Evolutionary conservation across 2,888 invertebrate species (phyloP), one percentile per base, ranked within the genome.

Genomic region (Pinctada fucata): DNA sequence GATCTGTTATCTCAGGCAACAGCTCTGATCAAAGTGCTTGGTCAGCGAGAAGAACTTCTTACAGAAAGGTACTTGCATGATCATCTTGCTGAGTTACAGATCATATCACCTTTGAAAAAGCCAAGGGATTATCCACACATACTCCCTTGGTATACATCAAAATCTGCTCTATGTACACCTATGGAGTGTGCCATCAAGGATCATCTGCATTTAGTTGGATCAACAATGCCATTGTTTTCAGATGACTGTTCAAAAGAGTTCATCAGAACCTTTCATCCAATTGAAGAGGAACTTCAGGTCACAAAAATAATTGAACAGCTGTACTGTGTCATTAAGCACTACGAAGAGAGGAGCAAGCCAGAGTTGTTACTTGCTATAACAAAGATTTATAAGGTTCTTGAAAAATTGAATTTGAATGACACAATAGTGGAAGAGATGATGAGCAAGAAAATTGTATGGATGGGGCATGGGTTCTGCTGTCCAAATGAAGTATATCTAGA

Each of bases 381-480:
- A 52, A 67, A 73, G 16, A 78, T 83, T 5, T 84, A 84, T 66
- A 65, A 70, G 3, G 73, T 66, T 48, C 48, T 79, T 5, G 66
- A 72, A 2, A 49, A 51, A 6, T 10, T 10, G 6, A 13, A 58
- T 58, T 10, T 58, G 6, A 13, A 58, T 58, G 6, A 8, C 52
- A 0, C 10, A 49, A 10, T 45, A 51, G 13, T 6, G 10, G 10
- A n/a, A 31, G 10, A 52, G 10, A 10, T 58, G n/a, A 63, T 48
- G 10, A 8, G 1, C 0, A 51, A 77, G 8, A 65, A 72, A 16
- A 67, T 73, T 47, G 52, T 84, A 2, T 86, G 84, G 84, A 78
- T 74, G 63, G 86, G 84, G 3, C 72, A 80, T 50, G 75, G 78
- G 4, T 86, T 86, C 82, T 51, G 47, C 16, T n/a, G 45, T 16